Percentiles rank a stretch among this genome's conserved stretches.
These are phyloP conservation scores for Oasisia sp. DNA, from an alignment of 2,888 invertebrate species.

Conservation along the genomic window DNA sequence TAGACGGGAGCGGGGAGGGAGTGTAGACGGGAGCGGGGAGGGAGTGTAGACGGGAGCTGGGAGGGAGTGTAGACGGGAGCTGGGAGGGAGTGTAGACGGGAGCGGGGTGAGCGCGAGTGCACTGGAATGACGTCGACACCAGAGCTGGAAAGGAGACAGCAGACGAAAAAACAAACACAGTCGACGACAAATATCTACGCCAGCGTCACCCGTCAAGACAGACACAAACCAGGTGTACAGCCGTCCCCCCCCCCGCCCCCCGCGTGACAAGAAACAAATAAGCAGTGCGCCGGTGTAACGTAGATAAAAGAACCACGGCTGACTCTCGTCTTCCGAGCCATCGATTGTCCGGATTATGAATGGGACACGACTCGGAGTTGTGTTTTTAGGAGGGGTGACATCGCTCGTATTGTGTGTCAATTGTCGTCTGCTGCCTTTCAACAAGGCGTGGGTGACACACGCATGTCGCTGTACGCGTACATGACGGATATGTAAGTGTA, in stretches of 20 bases:
- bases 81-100: too few species aligned
- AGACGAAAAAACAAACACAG: too few species aligned
- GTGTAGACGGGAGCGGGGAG: too few species aligned
- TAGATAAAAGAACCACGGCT: neutral
- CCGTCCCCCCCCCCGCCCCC: neutral
- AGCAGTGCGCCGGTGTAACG: neutral
- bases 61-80: too few species aligned
- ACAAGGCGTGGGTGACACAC: neutral
- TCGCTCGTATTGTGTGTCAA: neutral
- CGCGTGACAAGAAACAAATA: neutral
- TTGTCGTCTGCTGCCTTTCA: neutral
- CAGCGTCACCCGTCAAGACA: too few species aligned
- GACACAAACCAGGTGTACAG: too few species aligned
- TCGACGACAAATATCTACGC: too few species aligned
- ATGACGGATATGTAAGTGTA: neutral
- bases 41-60: too few species aligned
- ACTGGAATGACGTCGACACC: too few species aligned
- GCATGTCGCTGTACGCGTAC: neutral
- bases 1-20: too few species aligned
- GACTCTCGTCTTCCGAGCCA: neutral
- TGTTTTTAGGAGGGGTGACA: neutral
- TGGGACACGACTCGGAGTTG: neutral
- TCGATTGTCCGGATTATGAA: neutral
- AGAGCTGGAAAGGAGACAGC: too few species aligned
- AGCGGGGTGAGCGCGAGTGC: too few species aligned